phyloP scores from a whole-genome alignment of 2,113 vertebrate species.

The Tringa solitaria region DNA sequence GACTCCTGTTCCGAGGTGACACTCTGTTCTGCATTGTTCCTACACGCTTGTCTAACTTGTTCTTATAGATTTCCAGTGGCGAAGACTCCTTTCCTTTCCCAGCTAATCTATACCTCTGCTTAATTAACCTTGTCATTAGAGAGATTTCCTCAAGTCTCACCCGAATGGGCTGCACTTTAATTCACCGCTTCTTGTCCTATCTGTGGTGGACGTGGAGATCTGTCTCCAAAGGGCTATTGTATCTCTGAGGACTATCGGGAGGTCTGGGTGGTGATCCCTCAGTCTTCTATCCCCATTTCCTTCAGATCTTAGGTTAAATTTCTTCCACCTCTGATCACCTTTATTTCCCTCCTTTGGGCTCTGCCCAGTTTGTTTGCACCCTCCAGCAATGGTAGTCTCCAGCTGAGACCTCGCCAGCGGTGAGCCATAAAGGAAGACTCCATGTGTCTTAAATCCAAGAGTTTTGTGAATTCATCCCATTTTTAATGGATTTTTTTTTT shows the following conservation, averaged over 20 bases:
- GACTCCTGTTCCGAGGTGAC: background rate
- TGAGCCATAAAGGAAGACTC: background rate
- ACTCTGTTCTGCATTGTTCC: background rate
- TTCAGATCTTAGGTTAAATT: background rate
- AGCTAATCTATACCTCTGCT: background rate
- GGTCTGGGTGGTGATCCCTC: background rate
- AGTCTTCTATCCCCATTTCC: background rate
- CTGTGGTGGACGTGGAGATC: background rate
- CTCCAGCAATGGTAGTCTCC: fast-evolving
- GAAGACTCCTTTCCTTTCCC: background rate
- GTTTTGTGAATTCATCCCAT: background rate
- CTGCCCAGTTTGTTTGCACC: background rate
- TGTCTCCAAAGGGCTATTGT: background rate
- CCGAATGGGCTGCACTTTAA: background rate
- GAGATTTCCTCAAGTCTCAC: background rate
- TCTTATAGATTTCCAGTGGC: slow-evolving; percentile 15
- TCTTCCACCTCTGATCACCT: fast-evolving
- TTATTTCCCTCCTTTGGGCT: background rate
- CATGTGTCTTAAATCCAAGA: background rate
- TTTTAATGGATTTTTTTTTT: background rate
- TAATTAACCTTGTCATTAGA: slow-evolving; percentile 4
- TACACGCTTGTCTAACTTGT: background rate
- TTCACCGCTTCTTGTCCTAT: background rate
- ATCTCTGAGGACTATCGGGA: background rate
- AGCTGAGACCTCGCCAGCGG: fast-evolving